Evolutionary conservation across 2,113 vertebrate species (phyloP).

Genomic region (Vombatus ursinus): DNA sequence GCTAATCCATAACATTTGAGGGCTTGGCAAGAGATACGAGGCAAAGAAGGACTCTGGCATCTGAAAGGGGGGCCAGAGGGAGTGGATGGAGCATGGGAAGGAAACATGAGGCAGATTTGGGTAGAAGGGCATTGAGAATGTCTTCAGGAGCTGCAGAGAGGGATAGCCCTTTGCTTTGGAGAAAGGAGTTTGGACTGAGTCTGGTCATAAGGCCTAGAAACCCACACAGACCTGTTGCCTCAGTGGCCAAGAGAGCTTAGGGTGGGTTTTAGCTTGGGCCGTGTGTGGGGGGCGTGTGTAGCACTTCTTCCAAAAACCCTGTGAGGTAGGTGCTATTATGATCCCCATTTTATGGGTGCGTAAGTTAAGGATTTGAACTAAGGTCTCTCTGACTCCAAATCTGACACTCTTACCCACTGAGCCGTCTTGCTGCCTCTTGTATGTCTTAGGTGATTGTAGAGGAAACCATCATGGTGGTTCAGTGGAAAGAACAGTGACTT

Average conservation of each 20-base stretch:
- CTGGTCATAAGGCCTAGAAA: not conserved
- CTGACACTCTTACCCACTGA: not conserved
- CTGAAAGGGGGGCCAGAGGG: not conserved
- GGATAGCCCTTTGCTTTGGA: not conserved
- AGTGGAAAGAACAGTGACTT: not conserved
- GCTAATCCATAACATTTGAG: not conserved
- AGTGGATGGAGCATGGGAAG: not conserved
- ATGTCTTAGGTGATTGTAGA: not conserved
- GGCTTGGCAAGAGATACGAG: not conserved
- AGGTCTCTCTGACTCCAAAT: not conserved
- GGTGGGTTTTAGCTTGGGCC: conserved; percentile 3
- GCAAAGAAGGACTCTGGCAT: not conserved
- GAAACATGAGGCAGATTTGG: not conserved
- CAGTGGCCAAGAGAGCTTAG: not conserved
- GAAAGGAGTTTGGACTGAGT: not conserved
- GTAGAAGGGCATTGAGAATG: not conserved
- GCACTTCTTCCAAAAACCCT: not conserved
- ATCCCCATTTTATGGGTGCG: not conserved
- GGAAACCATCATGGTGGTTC: not conserved
- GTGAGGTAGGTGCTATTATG: not conserved
- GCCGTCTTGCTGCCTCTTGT: not conserved
- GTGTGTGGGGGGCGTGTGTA: not conserved
- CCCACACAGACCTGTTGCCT: not conserved
- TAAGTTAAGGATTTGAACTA: not conserved
- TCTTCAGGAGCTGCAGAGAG: not conserved